Evolutionary conservation across 2,113 vertebrate species (phyloP).

Genomic region (Sinosuthora webbiana): DNA sequence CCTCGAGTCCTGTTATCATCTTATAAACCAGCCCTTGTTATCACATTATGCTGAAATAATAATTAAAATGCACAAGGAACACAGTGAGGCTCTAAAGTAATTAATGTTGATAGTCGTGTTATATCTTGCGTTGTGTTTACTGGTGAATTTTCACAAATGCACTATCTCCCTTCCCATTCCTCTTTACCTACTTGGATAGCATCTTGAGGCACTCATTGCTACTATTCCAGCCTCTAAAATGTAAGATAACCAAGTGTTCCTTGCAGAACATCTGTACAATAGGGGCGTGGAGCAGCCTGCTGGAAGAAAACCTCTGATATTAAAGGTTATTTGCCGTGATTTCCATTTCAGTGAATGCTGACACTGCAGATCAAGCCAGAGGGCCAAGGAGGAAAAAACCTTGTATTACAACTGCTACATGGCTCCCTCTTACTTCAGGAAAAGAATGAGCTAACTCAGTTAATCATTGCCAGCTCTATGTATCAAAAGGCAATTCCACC

Average conservation of each 20-base stretch:
- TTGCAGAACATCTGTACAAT: conserved; percentile 78
- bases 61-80: conserved; percentile 57
- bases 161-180: conserved; percentile 13
- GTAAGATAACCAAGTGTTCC: conserved; percentile 76
- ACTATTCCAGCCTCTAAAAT: conserved; percentile 66
- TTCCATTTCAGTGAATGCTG: conserved; percentile 81
- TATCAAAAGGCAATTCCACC: conserved; percentile 40
- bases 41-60: conserved; percentile 39
- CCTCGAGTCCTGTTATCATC: conserved; percentile 12
- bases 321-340: conserved; percentile 75
- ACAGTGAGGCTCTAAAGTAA: conserved; percentile 30
- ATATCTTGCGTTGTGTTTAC: conserved; percentile 38
- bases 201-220: conserved; percentile 70
- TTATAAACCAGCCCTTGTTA: conserved; percentile 21
- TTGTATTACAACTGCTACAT: conserved; percentile 72
- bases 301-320: conserved; percentile 24
- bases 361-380: conserved; percentile 75
- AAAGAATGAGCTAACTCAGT: conserved; percentile 69
- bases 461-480: conserved; percentile 68
- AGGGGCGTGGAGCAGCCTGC: conserved; percentile 56
- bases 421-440: conserved; percentile 61
- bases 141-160: neutral
- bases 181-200: conserved; percentile 28
- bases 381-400: conserved; percentile 67
- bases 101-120: conserved; percentile 52